A percentile compares a stretch with the other conserved stretches of the same genome.
phyloP scores from a whole-genome alignment of 2,888 invertebrate genomes.

The Sabatieria punctata region DNA sequence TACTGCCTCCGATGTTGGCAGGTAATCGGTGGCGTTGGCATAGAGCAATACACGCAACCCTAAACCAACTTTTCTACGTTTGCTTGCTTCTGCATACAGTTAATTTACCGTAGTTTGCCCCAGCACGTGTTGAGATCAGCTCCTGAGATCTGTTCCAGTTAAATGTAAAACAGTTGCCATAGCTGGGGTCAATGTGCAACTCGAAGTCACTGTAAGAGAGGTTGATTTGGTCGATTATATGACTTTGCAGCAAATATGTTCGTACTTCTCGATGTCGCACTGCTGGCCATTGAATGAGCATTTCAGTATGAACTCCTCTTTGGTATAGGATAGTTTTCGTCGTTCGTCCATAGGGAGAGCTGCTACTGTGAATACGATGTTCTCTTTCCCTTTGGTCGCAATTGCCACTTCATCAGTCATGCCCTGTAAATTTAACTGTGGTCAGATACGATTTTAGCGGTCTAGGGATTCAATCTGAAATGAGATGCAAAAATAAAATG shows the following conservation, averaged over 20 bases:
- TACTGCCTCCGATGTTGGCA: conserved; percentile 27
- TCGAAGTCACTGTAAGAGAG: conserved; percentile 21
- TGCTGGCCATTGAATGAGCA: conserved; percentile 30
- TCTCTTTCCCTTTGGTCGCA: conserved; percentile 24
- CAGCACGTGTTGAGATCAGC: conserved; percentile 25
- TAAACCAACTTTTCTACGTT: conserved; percentile 7
- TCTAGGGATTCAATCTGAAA: no score
- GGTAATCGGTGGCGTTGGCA: conserved; percentile 26
- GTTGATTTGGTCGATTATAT: neutral
- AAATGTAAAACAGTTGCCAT: conserved; percentile 28
- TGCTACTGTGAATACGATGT: conserved; percentile 27
- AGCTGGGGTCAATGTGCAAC: conserved; percentile 26
- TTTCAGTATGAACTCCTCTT: conserved; percentile 26
- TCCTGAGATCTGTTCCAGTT: conserved; percentile 23
- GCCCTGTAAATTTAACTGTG: conserved; percentile 23
- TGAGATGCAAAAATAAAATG: no score
- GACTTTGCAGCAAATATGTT: neutral
- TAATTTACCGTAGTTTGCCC: conserved; percentile 26
- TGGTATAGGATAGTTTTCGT: conserved; percentile 5
- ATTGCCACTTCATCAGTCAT: conserved; percentile 29
- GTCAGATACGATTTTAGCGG: neutral
- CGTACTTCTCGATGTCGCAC: conserved; percentile 24
- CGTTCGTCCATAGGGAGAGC: conserved; percentile 17
- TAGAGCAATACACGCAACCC: conserved; percentile 26
- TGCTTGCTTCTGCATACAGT: neutral